Evolutionary conservation across 2,888 invertebrate species (phyloP), one percentile per base, ranked within the genome.

Genomic region (Empis livida): DNA sequence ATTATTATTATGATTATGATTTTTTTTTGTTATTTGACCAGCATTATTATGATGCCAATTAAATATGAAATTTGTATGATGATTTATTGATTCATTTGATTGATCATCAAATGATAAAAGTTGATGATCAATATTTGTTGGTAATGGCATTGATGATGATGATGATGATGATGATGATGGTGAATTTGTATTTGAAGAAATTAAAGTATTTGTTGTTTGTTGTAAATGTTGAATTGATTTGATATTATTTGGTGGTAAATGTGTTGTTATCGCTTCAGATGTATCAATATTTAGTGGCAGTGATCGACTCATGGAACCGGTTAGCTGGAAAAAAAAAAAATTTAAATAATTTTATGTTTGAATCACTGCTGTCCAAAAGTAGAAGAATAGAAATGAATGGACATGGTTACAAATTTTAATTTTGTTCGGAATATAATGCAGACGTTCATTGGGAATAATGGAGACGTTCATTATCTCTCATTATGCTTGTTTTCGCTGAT

Each of bases 281-380:
- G 68, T 69, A 50, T 69, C 64, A 53, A 69, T 67, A 38, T 61
- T 61, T 5, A 69, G 56, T 30, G 67, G 68, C 42, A 62, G 56
- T 31, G 67, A 65, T 42, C 64, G 62, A 15, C 64, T 64, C 65
- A 64, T 65, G 50, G 58, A 52, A n/a, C 65, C 66, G 39, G 63
- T 66, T 23, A 63, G 53, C 64, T 68, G 54, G 11, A 44, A 48
- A 14, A 37, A 48, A 52, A 27, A 42, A 16, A 45, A 20, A 44
- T 27, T 20, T 39, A 44, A 40, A 31, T 20, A 27, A 38, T 42
- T 37, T 42, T 42, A 42, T 20, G n/a, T 20, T 20, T 5, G 20
- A 20, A 5, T 20, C 5, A n/a, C n/a, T n/a, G n/a, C n/a, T n/a
- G n/a, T n/a, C n/a, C n/a, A n/a, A n/a, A n/a, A n/a, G n/a, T n/a